phyloP scores from a whole-genome alignment of 2,888 invertebrate genomes.

The Apeira syringaria region DNA sequence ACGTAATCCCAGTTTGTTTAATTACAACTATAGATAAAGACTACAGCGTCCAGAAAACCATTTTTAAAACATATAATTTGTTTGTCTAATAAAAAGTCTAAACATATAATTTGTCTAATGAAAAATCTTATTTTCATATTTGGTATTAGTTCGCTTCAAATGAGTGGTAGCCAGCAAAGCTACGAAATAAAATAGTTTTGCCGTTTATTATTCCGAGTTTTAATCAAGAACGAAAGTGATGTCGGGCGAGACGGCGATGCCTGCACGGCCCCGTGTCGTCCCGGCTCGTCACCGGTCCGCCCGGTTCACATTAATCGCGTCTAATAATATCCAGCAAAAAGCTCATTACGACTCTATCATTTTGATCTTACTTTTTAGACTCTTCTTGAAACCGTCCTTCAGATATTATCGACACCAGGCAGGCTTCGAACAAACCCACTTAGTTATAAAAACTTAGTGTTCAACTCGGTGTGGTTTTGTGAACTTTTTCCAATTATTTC shows the following conservation, averaged over 20 bases:
- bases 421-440: background rate
- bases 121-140: slow-evolving; percentile 52
- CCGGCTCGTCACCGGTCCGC: slow-evolving; percentile 47
- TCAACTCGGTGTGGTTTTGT: too few species aligned
- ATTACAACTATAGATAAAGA: too few species aligned
- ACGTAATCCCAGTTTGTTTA: too few species aligned
- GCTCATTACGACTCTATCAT: slow-evolving; percentile 43
- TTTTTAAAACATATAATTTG: too few species aligned
- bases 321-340: slow-evolving; percentile 57
- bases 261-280: slow-evolving; percentile 49
- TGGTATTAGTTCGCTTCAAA: slow-evolving; percentile 64
- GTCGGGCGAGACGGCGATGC: slow-evolving; percentile 47
- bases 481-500: too few species aligned
- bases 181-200: slow-evolving; percentile 69
- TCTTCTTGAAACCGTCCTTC: background rate
- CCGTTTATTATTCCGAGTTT: slow-evolving; percentile 78
- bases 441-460: too few species aligned
- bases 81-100: too few species aligned
- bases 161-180: slow-evolving; percentile 41
- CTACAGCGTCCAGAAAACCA: too few species aligned
- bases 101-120: too few species aligned
- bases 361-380: slow-evolving; percentile 21
- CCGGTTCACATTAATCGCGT: slow-evolving; percentile 57
- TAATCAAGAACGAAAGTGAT: slow-evolving; percentile 72
- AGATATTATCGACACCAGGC: background rate